phyloP scores from a whole-genome alignment of 2,888 invertebrate species.

The Eremobia ochroleuca region DNA sequence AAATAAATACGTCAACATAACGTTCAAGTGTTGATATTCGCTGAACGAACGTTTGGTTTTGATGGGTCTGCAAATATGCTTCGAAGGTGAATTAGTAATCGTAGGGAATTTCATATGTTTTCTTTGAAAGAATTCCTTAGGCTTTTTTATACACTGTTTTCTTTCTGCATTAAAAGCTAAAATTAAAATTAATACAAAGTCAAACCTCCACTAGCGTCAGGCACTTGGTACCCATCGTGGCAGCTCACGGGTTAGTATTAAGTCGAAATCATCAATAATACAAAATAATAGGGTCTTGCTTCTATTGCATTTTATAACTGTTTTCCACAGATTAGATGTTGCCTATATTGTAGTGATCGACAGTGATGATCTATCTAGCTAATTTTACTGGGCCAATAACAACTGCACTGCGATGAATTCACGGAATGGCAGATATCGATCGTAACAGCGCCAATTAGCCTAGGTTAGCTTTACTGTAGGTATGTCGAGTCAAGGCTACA shows the following conservation, averaged over 20 bases:
- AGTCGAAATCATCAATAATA: background rate
- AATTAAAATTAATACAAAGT: background rate
- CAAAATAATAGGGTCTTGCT: background rate
- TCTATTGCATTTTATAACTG: background rate
- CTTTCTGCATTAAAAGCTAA: background rate
- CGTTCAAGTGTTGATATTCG: slow-evolving; percentile 49
- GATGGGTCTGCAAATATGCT: slow-evolving; percentile 62
- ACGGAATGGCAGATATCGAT: slow-evolving; percentile 50
- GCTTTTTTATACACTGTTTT: background rate
- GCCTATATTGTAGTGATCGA: background rate
- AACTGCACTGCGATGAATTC: slow-evolving; percentile 47
- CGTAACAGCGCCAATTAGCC: slow-evolving; percentile 36
- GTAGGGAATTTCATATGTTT: slow-evolving; percentile 22
- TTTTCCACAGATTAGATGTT: background rate
- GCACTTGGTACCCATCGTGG: background rate
- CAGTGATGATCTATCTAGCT: slow-evolving; percentile 7
- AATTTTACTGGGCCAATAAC: slow-evolving; percentile 27
- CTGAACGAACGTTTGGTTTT: slow-evolving; percentile 48
- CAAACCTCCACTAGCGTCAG: background rate
- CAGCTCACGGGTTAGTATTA: background rate
- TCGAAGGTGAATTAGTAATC: slow-evolving; percentile 36
- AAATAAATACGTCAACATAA: slow-evolving; percentile 66
- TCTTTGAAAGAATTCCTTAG: background rate
- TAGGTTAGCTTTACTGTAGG: slow-evolving; percentile 21
- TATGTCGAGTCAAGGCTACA: slow-evolving; percentile 25